Percentiles rank a stretch among this genome's conserved stretches.
phyloP scores from a whole-genome alignment of 2,797 vertebrate species.

The Tapera naevia region DNA sequence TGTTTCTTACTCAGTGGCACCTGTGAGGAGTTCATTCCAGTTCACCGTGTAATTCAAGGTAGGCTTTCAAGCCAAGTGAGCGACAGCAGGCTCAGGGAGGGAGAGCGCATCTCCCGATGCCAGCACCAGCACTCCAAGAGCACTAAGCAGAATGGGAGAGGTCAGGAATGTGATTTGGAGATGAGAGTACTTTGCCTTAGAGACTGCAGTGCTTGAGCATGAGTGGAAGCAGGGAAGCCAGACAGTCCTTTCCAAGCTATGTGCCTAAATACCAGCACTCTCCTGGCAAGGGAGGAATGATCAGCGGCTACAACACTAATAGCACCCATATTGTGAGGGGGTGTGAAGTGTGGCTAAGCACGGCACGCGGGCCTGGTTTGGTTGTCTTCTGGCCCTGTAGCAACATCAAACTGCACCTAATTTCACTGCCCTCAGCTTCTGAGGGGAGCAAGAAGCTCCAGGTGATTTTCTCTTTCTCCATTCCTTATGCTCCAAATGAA shows the following conservation, averaged over 20 bases:
- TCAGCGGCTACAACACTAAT: conserved; percentile 54
- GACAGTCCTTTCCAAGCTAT: conserved; percentile 21
- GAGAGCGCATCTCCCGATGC: not conserved
- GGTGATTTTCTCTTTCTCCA: conserved; percentile 52
- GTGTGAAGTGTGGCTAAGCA: conserved; percentile 43
- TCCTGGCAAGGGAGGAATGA: conserved; percentile 15
- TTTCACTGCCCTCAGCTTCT: conserved; percentile 28
- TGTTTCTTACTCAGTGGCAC: not conserved
- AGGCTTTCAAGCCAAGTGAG: not conserved
- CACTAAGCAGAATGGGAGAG: not conserved
- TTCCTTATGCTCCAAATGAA: conserved; percentile 59
- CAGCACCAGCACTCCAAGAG: conserved; percentile 36
- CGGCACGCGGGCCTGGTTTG: not conserved
- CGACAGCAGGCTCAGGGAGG: not conserved
- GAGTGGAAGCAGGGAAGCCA: not conserved
- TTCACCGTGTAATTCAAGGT: not conserved
- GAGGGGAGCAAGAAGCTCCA: conserved; percentile 4
- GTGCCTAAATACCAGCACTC: conserved; percentile 52
- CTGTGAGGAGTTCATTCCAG: not conserved
- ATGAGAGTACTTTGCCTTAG: conserved; percentile 18
- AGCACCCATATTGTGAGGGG: conserved; percentile 25
- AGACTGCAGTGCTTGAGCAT: not conserved
- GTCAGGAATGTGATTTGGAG: not conserved
- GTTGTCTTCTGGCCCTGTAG: conserved; percentile 19
- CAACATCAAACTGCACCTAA: conserved; percentile 27